Conservation (phyloP, 53 echinoderm and acorn worm genomes). For the Echinometra lucunter region DNA sequence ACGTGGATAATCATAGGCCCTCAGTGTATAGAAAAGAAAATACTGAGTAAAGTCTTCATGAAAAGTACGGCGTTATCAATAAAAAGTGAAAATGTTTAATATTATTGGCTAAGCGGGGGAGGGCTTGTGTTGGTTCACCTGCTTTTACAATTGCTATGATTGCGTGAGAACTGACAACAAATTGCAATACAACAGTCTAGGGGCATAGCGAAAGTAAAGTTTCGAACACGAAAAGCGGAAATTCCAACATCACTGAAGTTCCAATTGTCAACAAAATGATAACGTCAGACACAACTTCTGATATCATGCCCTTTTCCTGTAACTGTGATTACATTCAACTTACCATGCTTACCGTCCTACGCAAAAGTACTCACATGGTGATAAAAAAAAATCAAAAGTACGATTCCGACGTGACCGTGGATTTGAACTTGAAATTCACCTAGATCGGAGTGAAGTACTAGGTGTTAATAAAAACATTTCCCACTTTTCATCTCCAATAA, state of each 20-base stretch:
- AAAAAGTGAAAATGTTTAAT: neutral
- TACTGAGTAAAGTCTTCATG: no score
- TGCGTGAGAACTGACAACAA: neutral
- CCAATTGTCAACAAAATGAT: slow-evolving; percentile 8
- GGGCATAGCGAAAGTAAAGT: neutral
- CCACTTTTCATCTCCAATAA: no score
- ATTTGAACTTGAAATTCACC: neutral
- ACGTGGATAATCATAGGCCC: no score
- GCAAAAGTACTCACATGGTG: neutral
- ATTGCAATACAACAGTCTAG: neutral
- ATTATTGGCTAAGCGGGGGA: neutral
- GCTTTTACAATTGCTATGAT: neutral
- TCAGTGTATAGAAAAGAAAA: no score
- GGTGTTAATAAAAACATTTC: no score
- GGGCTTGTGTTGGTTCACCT: neutral
- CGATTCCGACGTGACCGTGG: neutral
- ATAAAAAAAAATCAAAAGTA: neutral
- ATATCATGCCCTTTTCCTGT: slow-evolving; percentile 1
- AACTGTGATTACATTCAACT: neutral
- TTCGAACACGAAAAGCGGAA: neutral
- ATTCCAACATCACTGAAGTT: neutral
- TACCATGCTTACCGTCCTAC: neutral
- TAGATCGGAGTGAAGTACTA: no score
- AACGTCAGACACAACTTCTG: neutral
- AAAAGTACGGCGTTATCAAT: neutral